These are phyloP conservation scores for Spizella passerina DNA, from an alignment of 2,797 vertebrate genomes.

Conservation along the genomic window DNA sequence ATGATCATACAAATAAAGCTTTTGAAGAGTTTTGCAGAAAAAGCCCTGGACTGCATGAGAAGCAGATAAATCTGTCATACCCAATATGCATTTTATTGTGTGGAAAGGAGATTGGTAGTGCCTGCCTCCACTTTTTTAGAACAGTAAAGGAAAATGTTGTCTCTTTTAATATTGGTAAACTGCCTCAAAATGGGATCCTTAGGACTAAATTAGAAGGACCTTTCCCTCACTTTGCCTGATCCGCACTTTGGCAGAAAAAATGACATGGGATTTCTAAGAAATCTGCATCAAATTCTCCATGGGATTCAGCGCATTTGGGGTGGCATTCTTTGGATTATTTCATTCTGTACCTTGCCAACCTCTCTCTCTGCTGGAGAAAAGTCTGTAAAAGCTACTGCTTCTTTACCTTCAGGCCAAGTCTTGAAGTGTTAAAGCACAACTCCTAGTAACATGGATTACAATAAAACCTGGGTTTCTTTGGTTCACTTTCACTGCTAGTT, in stretches of 20 bases:
- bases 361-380: neutral
- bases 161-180: neutral
- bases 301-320: neutral
- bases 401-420: conserved; percentile 23
- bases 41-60: neutral
- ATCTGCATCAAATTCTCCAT: neutral
- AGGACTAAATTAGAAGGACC: neutral
- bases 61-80: neutral
- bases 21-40: neutral
- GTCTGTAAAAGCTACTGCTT: conserved; percentile 27
- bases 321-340: neutral
- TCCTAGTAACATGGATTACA: conserved; percentile 52
- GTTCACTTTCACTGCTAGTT: conserved; percentile 54
- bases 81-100: neutral
- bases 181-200: neutral
- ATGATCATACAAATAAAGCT: neutral
- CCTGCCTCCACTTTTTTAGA: neutral
- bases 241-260: neutral
- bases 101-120: neutral
- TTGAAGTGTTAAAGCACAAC: conserved; percentile 43
- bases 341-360: neutral
- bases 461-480: conserved; percentile 46
- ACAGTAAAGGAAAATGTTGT: neutral
- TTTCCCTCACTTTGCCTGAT: neutral
- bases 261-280: neutral